These are phyloP conservation scores for Tipula confusa DNA, from an alignment of 2,888 invertebrate species.

Conservation along the genomic window DNA sequence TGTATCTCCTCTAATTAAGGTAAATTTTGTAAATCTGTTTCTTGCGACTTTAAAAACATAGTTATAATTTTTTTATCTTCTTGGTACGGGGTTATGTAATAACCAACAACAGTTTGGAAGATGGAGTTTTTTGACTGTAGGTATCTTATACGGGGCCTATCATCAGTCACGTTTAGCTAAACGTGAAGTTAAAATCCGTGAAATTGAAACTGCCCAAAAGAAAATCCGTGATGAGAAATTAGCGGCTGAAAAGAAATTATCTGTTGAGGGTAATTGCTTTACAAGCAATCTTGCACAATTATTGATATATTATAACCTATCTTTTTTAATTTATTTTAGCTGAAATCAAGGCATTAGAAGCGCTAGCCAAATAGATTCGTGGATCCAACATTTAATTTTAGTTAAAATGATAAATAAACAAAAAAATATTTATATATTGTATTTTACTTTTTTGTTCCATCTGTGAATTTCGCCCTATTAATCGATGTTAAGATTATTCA, in stretches of 20 bases:
- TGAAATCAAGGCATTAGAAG: conserved; percentile 15
- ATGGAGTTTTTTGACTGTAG: conserved; percentile 71
- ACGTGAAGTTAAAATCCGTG: conserved; percentile 61
- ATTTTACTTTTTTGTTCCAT: neutral
- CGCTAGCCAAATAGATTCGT: neutral
- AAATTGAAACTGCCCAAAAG: conserved; percentile 64
- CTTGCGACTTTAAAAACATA: too few species aligned
- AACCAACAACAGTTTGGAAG: conserved; percentile 63
- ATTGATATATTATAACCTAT: neutral
- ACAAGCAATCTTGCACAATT: neutral
- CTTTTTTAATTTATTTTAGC: neutral
- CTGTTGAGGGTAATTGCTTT: conserved; percentile 53
- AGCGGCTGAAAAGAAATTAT: conserved; percentile 65
- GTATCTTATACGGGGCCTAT: conserved; percentile 70
- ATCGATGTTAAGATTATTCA: neutral
- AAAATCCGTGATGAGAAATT: conserved; percentile 64
- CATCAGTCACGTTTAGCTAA: conserved; percentile 65
- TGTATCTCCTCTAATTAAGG: conserved; percentile 78
- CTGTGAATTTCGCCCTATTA: neutral
- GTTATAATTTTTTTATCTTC: too few species aligned
- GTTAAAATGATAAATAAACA: neutral
- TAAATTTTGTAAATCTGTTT: conserved; percentile 47
- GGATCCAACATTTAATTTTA: neutral
- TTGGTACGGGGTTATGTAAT: conserved; percentile 32
- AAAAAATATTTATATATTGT: neutral